Percentiles rank a stretch among this genome's conserved stretches.
Conservation (phyloP, 1,140 invertebrate species). For the Drosophila nigrodunni region DNA sequence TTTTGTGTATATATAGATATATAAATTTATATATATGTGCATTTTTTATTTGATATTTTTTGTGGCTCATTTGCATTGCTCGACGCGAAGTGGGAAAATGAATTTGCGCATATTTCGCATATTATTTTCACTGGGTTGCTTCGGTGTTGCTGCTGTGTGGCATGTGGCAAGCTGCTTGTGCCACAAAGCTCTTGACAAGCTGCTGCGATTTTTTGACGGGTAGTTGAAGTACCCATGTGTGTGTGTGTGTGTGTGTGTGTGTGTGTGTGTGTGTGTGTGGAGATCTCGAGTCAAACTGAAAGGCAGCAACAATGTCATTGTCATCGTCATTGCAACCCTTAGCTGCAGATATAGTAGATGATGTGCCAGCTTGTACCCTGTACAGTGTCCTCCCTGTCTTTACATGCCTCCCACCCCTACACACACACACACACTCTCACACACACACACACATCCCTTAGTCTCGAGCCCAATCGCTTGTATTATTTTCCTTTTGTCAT, state of each 20-base stretch:
- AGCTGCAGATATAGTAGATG: conserved; percentile 9
- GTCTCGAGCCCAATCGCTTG: conserved; percentile 65
- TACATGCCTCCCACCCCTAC: neutral
- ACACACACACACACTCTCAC: neutral
- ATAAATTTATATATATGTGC: conserved; percentile 11
- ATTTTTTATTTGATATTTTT: conserved; percentile 33
- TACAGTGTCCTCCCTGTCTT: neutral
- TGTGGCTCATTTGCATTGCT: conserved; percentile 56
- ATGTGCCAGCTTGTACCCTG: neutral
- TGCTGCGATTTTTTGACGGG: conserved; percentile 50
- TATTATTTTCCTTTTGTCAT: conserved; percentile 76
- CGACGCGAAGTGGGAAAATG: conserved; percentile 38
- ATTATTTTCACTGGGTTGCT: conserved; percentile 62
- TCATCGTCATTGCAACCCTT: conserved; percentile 78
- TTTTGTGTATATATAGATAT: conserved; percentile 9
- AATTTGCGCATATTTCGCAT: conserved; percentile 81
- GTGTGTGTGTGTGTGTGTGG: conserved; percentile 8
- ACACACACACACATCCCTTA: conserved; percentile 39
- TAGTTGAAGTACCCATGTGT: conserved; percentile 7
- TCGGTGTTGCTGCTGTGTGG: neutral
- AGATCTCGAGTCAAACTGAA: conserved; percentile 52
- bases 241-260: conserved; percentile 1
- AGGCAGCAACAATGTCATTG: conserved; percentile 56
- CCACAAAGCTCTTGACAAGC: conserved; percentile 50
- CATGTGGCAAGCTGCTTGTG: conserved; percentile 12